These are phyloP conservation scores for Stenotaenia linearis DNA, from an alignment of 2,888 invertebrate species.

Conservation along the genomic window DNA sequence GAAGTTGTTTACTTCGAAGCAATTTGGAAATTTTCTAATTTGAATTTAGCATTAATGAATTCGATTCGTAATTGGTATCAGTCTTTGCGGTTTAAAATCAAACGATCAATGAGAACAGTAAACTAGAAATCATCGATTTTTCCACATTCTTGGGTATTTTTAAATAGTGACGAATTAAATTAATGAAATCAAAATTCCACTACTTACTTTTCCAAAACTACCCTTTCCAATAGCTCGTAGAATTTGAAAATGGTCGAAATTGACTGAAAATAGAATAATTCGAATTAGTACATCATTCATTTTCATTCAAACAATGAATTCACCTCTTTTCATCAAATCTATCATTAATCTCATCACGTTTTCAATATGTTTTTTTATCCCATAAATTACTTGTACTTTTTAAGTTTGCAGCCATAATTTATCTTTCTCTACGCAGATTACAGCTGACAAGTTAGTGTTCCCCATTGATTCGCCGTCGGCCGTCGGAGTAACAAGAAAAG, in stretches of 20 bases:
- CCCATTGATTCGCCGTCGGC: neutral
- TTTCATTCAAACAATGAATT: too few species aligned
- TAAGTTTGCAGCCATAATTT: neutral
- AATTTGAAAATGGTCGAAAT: conserved; percentile 79
- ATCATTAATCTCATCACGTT: neutral
- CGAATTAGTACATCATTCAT: too few species aligned
- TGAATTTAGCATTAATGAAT: neutral
- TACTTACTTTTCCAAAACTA: conserved; percentile 76
- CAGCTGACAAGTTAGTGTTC: neutral
- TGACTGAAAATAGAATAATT: conserved; percentile 48
- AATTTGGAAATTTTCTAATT: neutral
- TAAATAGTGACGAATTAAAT: neutral
- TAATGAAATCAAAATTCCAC: neutral
- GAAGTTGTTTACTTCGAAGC: neutral
- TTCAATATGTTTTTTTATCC: neutral
- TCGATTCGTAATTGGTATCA: neutral
- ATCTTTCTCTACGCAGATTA: neutral
- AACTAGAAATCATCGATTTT: neutral
- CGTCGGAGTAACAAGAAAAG: neutral
- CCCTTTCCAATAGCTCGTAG: conserved; percentile 78
- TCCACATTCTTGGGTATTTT: neutral
- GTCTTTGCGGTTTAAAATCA: neutral
- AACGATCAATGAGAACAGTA: neutral
- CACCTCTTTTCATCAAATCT: too few species aligned
- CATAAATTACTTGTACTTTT: neutral